Evolutionary conservation across 2,113 vertebrate genomes (phyloP), one percentile per base, ranked within the genome.

Genomic region (Erpornis zantholeuca): DNA sequence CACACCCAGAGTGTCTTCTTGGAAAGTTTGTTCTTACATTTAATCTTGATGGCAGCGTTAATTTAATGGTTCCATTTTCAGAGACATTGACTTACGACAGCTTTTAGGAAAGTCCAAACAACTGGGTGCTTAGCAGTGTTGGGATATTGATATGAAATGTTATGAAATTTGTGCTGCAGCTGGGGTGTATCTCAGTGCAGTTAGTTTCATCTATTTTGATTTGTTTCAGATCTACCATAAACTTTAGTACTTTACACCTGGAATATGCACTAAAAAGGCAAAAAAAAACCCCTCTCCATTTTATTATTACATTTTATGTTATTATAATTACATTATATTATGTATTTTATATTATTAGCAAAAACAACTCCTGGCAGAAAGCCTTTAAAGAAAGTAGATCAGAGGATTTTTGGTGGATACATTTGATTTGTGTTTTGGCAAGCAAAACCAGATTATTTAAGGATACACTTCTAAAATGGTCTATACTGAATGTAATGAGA

Each of bases 391-490:
- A 95, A 92, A 91, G 91, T 88, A 93, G 87, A 96, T 53, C 68
- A 95, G 63, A 76, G 73, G 83, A 85, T 92, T 90, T 97, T 88
- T 94, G 95, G 56, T 66, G 54, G 66, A 85, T 92, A 73, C 61
- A 77, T 83, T 95, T 94, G 96, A 84, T 97, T 94, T 94, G 35
- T 96, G 83, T 91, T 96, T 96, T 96, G 96, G 90, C 96, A 96
- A 95, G 87, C 25, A 79, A 95, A 93, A 86, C 47, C 5, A 8
- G 91, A 94, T 92, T 96, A 91, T 96, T 95, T 95, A 95, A 96
- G 92, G 92, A 91, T 94, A 66, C 73, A 76, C 90, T 88, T 96
- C 70, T 77, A 50, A 90, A 96, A 86, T 57, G 47, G 59, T 54
- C 54, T 95, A 4, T 66, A 64, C 71, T 95, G 79, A 77, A 90